These are phyloP conservation scores for Drosophila subsilvestris DNA, from an alignment of 2,888 invertebrate genomes.

Conservation along the genomic window DNA sequence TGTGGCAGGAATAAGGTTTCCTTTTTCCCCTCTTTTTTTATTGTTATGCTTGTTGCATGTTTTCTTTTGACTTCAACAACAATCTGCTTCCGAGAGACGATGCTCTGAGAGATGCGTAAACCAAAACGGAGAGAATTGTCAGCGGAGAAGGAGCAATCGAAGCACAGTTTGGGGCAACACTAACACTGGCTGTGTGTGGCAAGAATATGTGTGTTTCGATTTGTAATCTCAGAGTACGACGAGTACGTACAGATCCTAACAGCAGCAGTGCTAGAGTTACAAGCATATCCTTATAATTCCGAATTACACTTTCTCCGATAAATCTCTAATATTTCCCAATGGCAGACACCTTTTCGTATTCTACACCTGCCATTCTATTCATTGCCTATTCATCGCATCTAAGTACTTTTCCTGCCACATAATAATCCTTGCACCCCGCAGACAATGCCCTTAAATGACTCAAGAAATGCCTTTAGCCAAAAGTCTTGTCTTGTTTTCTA, in stretches of 20 bases:
- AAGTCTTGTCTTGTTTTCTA: background rate
- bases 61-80: constrained; percentile 27
- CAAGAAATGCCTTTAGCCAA: background rate
- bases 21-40: constrained; percentile 11
- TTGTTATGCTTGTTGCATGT: constrained; percentile 31
- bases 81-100: constrained; percentile 26
- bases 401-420: background rate
- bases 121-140: background rate
- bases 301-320: background rate
- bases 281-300: too few species aligned
- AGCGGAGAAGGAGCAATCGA: background rate
- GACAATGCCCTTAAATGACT: background rate
- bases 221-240: background rate
- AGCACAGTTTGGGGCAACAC: background rate
- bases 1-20: constrained; percentile 18
- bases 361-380: too few species aligned
- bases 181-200: background rate
- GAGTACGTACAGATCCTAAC: too few species aligned
- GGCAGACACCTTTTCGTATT: too few species aligned
- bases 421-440: background rate
- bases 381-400: background rate
- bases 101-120: background rate
- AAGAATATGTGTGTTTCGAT: background rate
- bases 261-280: too few species aligned
- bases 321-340: too few species aligned